Percentiles rank a stretch among this genome's conserved stretches.
Evolutionary conservation across 2,888 invertebrate genomes (phyloP).

Genomic region (Osedax frankpressi): DNA sequence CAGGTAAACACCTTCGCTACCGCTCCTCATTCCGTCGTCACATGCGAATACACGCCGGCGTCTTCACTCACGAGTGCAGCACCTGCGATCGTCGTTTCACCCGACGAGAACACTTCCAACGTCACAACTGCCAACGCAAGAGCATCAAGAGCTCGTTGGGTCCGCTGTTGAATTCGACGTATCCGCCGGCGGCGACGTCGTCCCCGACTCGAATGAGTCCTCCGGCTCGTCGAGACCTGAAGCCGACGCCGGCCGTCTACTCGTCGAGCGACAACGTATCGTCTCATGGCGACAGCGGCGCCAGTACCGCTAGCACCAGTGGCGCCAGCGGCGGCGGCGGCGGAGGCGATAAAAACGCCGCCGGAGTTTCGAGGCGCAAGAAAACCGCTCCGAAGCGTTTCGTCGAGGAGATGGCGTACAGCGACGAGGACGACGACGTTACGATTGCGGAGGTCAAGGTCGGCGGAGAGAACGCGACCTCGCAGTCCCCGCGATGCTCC

Average conservation of each 20-base stretch:
- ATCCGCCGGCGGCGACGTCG: background rate
- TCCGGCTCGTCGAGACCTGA: background rate
- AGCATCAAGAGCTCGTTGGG: conserved; percentile 24
- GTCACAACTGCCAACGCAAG: conserved; percentile 28
- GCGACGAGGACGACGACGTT: background rate
- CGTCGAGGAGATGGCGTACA: background rate
- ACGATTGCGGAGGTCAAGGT: no score
- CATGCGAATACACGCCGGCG: conserved; percentile 27
- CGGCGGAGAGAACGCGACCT: no score
- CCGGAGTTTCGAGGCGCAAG: background rate
- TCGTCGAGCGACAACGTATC: background rate
- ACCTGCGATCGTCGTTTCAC: conserved; percentile 29
- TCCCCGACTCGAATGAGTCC: background rate
- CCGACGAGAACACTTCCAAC: conserved; percentile 28
- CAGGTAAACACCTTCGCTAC: conserved; percentile 26
- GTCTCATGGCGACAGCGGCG: background rate
- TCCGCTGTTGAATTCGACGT: background rate
- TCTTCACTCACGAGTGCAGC: conserved; percentile 27
- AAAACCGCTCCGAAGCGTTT: background rate
- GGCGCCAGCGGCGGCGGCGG: background rate
- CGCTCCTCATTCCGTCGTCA: conserved; percentile 29
- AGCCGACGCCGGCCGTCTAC: background rate
- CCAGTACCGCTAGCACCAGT: background rate
- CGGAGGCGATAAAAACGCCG: background rate
- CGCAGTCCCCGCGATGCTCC: no score